Evolutionary conservation across 1,140 invertebrate species (phyloP).

Genomic region (Brachionus sp.): DNA sequence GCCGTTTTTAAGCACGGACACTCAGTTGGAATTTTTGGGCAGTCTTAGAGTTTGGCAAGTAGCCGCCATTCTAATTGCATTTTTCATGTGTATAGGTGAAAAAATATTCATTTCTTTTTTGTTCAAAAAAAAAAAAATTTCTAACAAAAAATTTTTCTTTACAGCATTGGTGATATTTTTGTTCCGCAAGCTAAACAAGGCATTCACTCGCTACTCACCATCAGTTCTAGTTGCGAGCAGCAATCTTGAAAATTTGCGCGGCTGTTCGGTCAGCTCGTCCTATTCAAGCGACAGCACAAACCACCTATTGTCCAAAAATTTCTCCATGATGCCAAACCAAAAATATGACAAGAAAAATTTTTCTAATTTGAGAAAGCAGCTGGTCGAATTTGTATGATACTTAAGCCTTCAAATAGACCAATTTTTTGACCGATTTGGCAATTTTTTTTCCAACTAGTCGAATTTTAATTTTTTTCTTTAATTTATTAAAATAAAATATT

Average conservation of each 20-base stretch:
- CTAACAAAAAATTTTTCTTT: background rate
- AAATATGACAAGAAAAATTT: background rate
- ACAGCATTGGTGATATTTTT: background rate
- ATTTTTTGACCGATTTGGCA: background rate
- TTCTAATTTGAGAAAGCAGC: background rate
- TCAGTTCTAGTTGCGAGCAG: background rate
- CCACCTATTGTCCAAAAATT: conserved; percentile 16
- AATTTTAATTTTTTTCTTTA: background rate
- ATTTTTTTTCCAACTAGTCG: conserved; percentile 15
- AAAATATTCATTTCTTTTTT: too few species aligned
- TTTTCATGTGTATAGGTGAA: conserved; percentile 36
- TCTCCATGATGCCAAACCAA: background rate
- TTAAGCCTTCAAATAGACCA: background rate
- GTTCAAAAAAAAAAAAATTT: background rate
- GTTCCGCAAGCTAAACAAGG: background rate
- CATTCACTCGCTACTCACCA: background rate
- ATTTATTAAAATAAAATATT: background rate
- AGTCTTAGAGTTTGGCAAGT: conserved; percentile 33
- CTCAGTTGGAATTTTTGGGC: conserved; percentile 16
- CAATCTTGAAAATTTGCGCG: background rate
- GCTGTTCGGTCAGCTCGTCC: background rate
- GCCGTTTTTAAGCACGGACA: conserved; percentile 10
- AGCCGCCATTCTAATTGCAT: conserved; percentile 4
- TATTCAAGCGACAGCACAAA: conserved; percentile 31
- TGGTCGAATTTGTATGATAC: background rate